Base-by-base conservation (phyloP, 1,140 invertebrate species). In the Orussus abietinus region DNA sequence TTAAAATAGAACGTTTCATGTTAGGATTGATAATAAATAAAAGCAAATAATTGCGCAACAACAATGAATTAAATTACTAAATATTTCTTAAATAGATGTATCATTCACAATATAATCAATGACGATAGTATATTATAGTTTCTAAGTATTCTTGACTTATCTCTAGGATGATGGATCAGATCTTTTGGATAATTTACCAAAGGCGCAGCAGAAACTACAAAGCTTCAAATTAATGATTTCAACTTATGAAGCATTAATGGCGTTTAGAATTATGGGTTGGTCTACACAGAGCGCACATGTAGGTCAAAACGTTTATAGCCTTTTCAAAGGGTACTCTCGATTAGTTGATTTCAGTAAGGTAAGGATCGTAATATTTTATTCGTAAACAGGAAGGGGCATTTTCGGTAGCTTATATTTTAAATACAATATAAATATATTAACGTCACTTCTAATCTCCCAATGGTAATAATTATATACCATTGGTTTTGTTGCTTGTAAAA, bases 311-410 rank as follows among this genome's bases (percentile, higher is more conserved):
- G 47, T 77, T 1, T 60, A 71, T 38, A 59, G 51, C n/a, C 49
- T 80, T 7, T 74, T 67, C 15, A 77, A 76, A 45, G 53, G 53
- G 10, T 73, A 74, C 13, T 57, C 45, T 5, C 55, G 67, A 18
- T 41, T 78, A 0, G 21, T 74, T n/a, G 75, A 79, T 3, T 72
- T 71, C 29, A 65, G 59, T 11, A 78, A 77, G 72, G 73, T 73
- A 62, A n/a, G n/a, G n/a, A n/a, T n/a, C n/a, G 37, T 66, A 70
- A 35, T 30, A n/a, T n/a, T n/a, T n/a, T n/a, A n/a, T n/a, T n/a
- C n/a, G n/a, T n/a, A n/a, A n/a, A n/a, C n/a, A n/a, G n/a, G n/a
- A n/a, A n/a, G n/a, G n/a, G n/a, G n/a, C n/a, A n/a, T n/a, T n/a
- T n/a, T n/a, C n/a, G n/a, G n/a, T n/a, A n/a, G n/a, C n/a, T n/a